Conservation (phyloP, 2,888 invertebrate genomes). For the Dinocampus coccinellae region DNA sequence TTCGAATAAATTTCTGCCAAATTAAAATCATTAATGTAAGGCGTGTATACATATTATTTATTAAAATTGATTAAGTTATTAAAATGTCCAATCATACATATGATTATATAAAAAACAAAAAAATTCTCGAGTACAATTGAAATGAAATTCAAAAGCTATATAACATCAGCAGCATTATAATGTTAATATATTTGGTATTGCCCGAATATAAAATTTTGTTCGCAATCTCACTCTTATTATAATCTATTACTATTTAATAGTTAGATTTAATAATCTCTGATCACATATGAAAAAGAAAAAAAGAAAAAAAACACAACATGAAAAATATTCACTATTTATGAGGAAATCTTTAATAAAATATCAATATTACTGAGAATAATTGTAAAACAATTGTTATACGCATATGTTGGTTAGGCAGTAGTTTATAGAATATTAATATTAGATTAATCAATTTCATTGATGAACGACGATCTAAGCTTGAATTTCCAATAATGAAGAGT, state of each 20-base stretch:
- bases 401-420: slow-evolving; percentile 18
- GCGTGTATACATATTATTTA: slow-evolving; percentile 35
- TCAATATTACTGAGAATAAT: slow-evolving; percentile 3
- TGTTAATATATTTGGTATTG: not conserved
- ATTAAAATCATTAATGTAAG: slow-evolving; percentile 37
- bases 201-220: not conserved
- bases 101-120: not conserved
- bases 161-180: slow-evolving; percentile 11
- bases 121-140: not conserved
- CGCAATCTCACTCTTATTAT: not conserved
- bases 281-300: too few relatives aligned
- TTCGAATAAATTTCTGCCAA: slow-evolving; percentile 26
- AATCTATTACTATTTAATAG: not conserved
- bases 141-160: not conserved
- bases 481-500: not conserved
- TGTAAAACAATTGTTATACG: not conserved
- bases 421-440: slow-evolving; percentile 5
- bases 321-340: not conserved
- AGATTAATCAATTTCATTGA: not conserved
- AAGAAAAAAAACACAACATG: too few relatives aligned
- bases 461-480: not conserved
- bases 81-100: slow-evolving; percentile 40
- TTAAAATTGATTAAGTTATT: slow-evolving; percentile 32
- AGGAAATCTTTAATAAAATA: not conserved
- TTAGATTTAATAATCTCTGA: too few relatives aligned